Evolutionary conservation across 2,888 invertebrate genomes (phyloP).

Genomic region (Prosopocoilus inquinatus): DNA sequence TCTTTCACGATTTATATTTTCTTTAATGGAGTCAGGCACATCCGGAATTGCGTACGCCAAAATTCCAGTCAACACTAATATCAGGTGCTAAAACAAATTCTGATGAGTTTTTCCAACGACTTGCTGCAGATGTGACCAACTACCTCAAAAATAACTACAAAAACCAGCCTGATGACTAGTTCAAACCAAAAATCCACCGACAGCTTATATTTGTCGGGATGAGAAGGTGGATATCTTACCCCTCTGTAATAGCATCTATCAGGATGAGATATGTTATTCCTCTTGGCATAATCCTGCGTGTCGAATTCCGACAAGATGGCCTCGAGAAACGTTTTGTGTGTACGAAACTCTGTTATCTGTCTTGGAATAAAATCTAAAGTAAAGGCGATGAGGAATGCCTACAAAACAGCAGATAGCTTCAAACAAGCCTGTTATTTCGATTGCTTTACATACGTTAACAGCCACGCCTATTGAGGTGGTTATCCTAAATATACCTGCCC

Average conservation of each 20-base stretch:
- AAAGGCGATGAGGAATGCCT: constrained; percentile 41
- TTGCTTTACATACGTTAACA: constrained; percentile 38
- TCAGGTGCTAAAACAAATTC: constrained; percentile 50
- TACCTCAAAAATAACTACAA: constrained; percentile 64
- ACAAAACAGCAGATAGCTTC: constrained; percentile 18
- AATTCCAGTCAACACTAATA: constrained; percentile 59
- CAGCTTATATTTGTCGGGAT: constrained; percentile 41
- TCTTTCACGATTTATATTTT: constrained; percentile 4
- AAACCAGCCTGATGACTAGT: constrained; percentile 56
- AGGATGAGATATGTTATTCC: constrained; percentile 7
- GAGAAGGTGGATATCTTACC: constrained; percentile 40
- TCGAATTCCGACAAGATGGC: constrained; percentile 25
- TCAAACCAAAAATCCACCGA: constrained; percentile 58
- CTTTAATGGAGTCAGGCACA: constrained; percentile 52
- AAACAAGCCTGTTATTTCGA: neutral
- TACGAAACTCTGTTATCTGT: constrained; percentile 23
- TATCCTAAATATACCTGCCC: constrained; percentile 41
- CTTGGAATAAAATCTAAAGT: constrained; percentile 37
- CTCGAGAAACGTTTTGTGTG: neutral
- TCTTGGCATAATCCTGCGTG: constrained; percentile 27
- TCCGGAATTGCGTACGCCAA: constrained; percentile 63
- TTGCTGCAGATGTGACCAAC: constrained; percentile 4
- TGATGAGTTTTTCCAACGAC: constrained; percentile 50
- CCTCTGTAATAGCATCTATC: constrained; percentile 47
- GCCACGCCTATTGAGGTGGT: constrained; percentile 40